Evolutionary conservation across 37 sponge, comb jelly and placozoan genomes (phyloP).

Genomic region (Sycon ciliatum): DNA sequence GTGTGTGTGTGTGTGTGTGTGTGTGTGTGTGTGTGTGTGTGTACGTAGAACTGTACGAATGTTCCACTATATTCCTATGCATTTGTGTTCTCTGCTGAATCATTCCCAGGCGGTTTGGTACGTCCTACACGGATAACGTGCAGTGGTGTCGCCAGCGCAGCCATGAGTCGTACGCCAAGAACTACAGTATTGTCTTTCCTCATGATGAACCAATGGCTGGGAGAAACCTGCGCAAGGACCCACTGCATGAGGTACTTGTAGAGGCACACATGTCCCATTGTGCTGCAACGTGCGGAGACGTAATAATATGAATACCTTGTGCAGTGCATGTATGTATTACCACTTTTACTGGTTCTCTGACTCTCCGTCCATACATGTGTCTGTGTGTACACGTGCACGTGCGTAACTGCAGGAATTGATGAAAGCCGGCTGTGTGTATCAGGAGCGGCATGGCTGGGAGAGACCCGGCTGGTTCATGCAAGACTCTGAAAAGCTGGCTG

Average conservation of each 20-base stretch:
- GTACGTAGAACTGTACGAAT: no score
- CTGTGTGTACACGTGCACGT: neutral
- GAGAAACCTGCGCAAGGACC: conserved; percentile 38
- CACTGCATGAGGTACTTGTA: conserved; percentile 15
- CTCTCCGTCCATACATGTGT: no score
- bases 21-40: no score
- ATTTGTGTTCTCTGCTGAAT: neutral
- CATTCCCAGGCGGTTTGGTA: neutral
- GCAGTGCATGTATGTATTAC: neutral
- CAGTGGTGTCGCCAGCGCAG: neutral
- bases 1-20: no score
- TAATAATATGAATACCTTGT: neutral
- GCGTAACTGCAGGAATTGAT: conserved; percentile 1
- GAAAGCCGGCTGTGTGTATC: conserved; percentile 33
- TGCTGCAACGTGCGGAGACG: no score
- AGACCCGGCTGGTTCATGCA: conserved; percentile 78
- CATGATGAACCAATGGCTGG: conserved; percentile 41
- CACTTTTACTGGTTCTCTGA: no score
- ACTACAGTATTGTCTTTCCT: conserved; percentile 38
- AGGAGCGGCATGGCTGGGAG: conserved; percentile 65
- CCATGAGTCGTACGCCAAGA: conserved; percentile 44
- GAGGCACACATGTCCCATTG: neutral
- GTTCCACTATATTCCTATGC: neutral
- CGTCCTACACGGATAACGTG: neutral
- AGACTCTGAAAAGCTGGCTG: no score